A percentile compares a stretch with the other conserved stretches of the same genome.
Conservation (phyloP, 2,888 invertebrate genomes). For the Tipula confusa region DNA sequence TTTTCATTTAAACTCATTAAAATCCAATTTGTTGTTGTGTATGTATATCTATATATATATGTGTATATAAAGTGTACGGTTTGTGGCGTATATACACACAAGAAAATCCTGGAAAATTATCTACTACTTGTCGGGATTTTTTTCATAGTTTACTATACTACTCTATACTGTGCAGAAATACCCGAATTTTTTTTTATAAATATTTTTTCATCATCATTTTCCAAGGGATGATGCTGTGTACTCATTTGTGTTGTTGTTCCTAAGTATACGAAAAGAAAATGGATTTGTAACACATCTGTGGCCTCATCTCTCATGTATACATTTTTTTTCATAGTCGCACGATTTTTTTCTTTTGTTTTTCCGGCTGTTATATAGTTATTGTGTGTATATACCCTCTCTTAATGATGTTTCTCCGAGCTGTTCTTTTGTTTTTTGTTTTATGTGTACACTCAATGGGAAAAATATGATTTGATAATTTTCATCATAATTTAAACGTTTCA, state of each 20-base stretch:
- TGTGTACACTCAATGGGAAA: conserved; percentile 15
- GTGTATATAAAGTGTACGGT: too few species aligned
- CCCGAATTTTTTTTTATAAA: neutral
- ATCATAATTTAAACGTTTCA: neutral
- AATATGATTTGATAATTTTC: conserved; percentile 25
- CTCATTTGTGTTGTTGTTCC: neutral
- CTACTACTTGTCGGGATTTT: conserved; percentile 20
- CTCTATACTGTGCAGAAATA: neutral
- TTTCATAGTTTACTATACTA: neutral
- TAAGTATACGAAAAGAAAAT: neutral
- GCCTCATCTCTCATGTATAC: conserved; percentile 4
- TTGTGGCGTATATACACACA: too few species aligned
- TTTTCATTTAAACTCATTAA: conserved; percentile 20
- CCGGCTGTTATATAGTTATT: conserved; percentile 9
- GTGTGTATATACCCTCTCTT: neutral
- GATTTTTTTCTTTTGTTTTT: neutral
- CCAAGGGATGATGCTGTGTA: neutral
- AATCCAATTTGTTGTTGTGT: conserved; percentile 12
- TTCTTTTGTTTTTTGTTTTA: neutral
- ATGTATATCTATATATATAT: neutral
- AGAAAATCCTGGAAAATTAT: conserved; percentile 20
- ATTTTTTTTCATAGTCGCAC: neutral
- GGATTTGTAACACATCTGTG: conserved; percentile 20
- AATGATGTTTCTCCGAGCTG: neutral
- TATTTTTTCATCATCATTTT: too few species aligned